A percentile compares a stretch with the other conserved stretches of the same genome.
Conservation (phyloP, 2,113 vertebrate species). For the Neolamprologus modestus region DNA sequence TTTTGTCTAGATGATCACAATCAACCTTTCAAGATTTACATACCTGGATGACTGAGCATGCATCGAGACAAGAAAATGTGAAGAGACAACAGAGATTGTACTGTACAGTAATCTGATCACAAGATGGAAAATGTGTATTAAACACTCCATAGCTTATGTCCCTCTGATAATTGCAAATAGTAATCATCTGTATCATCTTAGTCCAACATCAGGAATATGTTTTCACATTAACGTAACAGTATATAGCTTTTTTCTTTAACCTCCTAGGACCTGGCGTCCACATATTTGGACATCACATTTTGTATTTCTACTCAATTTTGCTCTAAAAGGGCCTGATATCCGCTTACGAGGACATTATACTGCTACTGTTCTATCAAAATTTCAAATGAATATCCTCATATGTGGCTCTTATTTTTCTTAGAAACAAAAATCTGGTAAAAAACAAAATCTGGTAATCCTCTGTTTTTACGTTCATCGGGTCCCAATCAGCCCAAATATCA, state of each 20-base stretch:
- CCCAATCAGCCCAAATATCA: background rate
- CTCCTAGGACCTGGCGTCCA: background rate
- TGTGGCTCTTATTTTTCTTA: background rate
- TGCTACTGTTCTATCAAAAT: background rate
- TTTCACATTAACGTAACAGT: background rate
- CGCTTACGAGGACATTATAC: background rate
- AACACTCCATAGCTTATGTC: background rate
- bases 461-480: accelerated
- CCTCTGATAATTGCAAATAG: background rate
- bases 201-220: background rate
- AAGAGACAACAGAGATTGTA: background rate
- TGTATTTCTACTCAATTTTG: background rate
- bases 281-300: background rate
- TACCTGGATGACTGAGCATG: background rate
- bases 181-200: background rate
- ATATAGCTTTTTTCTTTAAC: background rate
- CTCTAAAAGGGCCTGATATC: background rate
- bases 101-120: background rate
- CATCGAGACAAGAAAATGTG: background rate
- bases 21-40: background rate
- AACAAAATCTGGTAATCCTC: background rate
- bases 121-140: background rate
- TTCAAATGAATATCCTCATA: background rate
- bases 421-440: background rate
- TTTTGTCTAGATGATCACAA: background rate